A percentile compares a stretch with the other conserved stretches of the same genome.
These are phyloP conservation scores for Tinamus guttatus DNA, from an alignment of 2,113 vertebrate species.

Conservation along the genomic window DNA sequence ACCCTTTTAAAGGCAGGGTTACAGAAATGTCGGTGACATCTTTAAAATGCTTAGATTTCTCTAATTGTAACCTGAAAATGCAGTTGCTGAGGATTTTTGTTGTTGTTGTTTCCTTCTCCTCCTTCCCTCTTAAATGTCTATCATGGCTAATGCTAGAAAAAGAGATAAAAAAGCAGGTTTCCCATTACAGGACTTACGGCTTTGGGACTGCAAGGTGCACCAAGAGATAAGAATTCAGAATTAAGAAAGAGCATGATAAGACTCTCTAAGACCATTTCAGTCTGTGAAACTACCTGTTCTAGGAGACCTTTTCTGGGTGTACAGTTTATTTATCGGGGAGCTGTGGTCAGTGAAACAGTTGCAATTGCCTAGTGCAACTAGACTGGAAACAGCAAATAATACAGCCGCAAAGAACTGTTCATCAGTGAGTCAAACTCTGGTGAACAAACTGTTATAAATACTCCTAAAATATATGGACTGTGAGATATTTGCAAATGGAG, in stretches of 20 bases:
- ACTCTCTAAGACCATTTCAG: constrained; percentile 51
- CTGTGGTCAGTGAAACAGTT: constrained; percentile 59
- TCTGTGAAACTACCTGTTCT: constrained; percentile 55
- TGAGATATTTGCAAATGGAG: not conserved
- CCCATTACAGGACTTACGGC: constrained; percentile 58
- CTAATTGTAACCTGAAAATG: constrained; percentile 32
- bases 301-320: constrained; percentile 35
- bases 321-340: constrained; percentile 28
- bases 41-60: not conserved
- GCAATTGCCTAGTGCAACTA: constrained; percentile 6
- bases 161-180: constrained; percentile 56
- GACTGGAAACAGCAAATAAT: constrained; percentile 48
- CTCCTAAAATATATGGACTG: not conserved
- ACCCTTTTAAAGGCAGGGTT: not conserved
- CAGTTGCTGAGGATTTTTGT: not conserved
- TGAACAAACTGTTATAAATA: not conserved
- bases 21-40: not conserved
- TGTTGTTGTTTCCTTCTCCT: not conserved
- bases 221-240: constrained; percentile 75
- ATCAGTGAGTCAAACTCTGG: constrained; percentile 6
- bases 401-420: not conserved
- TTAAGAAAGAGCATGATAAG: constrained; percentile 71
- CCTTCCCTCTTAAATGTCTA: not conserved
- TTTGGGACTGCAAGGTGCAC: constrained; percentile 73
- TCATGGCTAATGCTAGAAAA: constrained; percentile 2